Evolutionary conservation across 2,888 invertebrate genomes (phyloP), one percentile per base, ranked within the genome.

Genomic region (Allacma fusca): DNA sequence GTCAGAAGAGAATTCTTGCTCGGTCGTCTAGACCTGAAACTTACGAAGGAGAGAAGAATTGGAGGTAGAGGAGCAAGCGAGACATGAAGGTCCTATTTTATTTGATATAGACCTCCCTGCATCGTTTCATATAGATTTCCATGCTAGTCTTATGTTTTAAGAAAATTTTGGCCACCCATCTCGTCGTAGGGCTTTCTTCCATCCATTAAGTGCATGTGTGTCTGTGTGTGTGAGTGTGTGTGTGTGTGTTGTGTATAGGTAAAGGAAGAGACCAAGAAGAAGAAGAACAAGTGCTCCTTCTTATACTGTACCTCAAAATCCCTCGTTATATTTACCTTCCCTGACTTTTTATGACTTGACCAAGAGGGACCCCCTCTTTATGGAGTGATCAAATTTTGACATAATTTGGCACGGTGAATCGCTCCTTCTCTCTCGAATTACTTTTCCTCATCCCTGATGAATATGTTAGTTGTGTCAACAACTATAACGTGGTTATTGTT

Each of bases 121-220:
- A 29, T 57, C 57, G 16, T 43, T 70, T 44, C 69, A 44, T 70
- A 70, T 44, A 68, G 68, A 43, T 70, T 70, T 70, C 40, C 44
- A 70, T 24, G 69, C 26, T 28, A 29, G 57, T 71, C 71, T 57
- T 57, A 50, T 71, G 71, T 71, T 57, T 71, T 71, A 71, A 71
- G 26, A 70, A 50, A 50, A 57, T 57, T 57, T 71, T 73, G 73
- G 73, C 73, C 73, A 73, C 73, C 73, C 73, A 73, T 73, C 73
- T 73, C 34, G 73, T 73, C 73, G 21, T 16, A 21, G 57, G 62
- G 26, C 62, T 73, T 73, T 26, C n/a, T n/a, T 65, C 28, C 65
- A 4, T 65, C 65, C 26, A 65, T 24, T 26, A 65, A 65, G 65
- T 65, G 19, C 26, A n/a, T 65, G 23, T 34, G 34, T 34, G 34